phyloP scores from a whole-genome alignment of 2,888 invertebrate genomes.

The Heliconius ismenius region DNA sequence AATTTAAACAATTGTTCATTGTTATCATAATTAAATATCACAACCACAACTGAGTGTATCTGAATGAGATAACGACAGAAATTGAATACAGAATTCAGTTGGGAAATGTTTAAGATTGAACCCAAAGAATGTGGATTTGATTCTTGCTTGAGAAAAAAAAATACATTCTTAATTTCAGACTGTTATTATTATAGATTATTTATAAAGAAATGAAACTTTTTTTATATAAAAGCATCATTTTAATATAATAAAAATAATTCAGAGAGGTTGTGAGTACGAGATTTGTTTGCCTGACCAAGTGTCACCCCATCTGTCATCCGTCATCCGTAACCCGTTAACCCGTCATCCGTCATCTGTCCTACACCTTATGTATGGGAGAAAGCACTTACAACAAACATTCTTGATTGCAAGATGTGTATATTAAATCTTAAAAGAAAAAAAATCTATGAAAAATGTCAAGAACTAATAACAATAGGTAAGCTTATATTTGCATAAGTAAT shows the following conservation, averaged over 20 bases:
- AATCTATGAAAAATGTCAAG: too few relatives aligned
- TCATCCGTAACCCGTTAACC: not conserved
- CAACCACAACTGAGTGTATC: not conserved
- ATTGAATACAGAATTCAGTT: not conserved
- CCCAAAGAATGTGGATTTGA: not conserved
- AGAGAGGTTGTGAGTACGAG: not conserved
- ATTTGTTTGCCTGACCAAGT: not conserved
- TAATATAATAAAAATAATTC: not conserved
- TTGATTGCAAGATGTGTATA: not conserved
- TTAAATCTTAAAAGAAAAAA: not conserved
- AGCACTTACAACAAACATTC: not conserved
- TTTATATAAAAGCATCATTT: not conserved
- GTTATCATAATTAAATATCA: not conserved
- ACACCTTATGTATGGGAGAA: not conserved
- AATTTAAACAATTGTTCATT: not conserved
- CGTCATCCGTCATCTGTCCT: not conserved
- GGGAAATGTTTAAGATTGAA: not conserved
- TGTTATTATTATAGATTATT: too few relatives aligned
- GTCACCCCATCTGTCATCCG: not conserved
- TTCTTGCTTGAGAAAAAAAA: not conserved
- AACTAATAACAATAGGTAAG: not conserved
- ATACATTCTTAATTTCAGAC: too few relatives aligned
- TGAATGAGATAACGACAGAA: not conserved
- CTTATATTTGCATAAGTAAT: not conserved
- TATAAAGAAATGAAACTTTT: too few relatives aligned